Conservation (phyloP, 2,113 vertebrate species). For the Ctenodactylus gundi region DNA sequence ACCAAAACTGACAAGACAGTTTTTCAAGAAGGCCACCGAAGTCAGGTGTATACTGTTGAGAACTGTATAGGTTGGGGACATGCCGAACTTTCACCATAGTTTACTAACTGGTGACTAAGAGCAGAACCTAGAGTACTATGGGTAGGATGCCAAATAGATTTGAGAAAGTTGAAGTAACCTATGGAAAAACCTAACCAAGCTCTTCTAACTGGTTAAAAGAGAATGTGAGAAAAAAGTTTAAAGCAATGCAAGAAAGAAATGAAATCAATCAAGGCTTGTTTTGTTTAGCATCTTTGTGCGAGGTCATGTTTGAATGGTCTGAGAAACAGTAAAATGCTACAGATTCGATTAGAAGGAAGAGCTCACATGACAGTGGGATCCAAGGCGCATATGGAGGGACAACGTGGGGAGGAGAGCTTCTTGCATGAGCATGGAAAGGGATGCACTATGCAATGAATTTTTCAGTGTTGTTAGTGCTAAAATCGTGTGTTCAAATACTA, state of each 20-base stretch:
- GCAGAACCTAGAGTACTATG: not conserved
- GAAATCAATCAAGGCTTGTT: not conserved
- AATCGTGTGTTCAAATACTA: not conserved
- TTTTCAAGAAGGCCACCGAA: not conserved
- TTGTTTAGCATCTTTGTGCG: not conserved
- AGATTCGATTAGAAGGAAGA: not conserved
- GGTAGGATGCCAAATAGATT: not conserved
- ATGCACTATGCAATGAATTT: not conserved
- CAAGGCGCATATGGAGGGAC: not conserved
- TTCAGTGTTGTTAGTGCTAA: not conserved
- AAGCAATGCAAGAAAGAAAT: not conserved
- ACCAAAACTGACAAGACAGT: not conserved
- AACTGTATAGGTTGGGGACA: not conserved
- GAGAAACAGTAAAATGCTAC: not conserved
- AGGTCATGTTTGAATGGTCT: not conserved
- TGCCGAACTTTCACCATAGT: not conserved
- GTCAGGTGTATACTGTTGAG: not conserved
- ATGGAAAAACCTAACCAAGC: not conserved
- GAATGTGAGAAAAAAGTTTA: not conserved
- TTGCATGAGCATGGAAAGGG: not conserved
- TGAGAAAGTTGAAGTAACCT: not conserved
- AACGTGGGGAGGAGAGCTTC: not conserved
- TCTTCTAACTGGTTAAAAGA: not conserved
- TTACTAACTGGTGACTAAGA: not conserved
- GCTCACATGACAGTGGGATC: accelerated